phyloP scores from a whole-genome alignment of 2,113 vertebrate species.

The Eublepharis macularius region DNA sequence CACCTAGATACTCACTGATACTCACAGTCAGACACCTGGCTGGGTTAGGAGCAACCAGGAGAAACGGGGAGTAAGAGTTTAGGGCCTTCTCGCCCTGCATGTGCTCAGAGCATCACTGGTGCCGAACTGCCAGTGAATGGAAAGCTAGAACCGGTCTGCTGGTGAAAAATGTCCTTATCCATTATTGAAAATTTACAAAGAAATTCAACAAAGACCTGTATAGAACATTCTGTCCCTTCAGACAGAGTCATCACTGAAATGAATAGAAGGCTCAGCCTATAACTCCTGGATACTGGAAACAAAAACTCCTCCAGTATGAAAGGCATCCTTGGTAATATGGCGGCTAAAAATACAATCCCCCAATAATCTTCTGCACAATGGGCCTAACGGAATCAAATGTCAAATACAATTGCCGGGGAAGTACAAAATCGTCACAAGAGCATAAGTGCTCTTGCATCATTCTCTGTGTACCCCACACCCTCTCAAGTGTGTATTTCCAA shows the following conservation, averaged over 20 bases:
- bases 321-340: background rate
- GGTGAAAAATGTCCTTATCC: background rate
- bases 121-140: no score
- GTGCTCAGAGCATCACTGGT: no score
- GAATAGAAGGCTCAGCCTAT: background rate
- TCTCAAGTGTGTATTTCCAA: background rate
- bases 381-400: background rate
- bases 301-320: background rate
- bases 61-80: no score
- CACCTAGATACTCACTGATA: no score
- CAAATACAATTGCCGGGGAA: background rate
- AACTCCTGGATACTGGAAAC: conserved; percentile 10
- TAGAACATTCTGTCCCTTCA: background rate
- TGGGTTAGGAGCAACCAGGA: no score
- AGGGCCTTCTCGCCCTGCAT: no score
- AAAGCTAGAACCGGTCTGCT: no score
- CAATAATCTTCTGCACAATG: background rate
- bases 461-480: background rate
- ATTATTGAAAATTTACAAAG: background rate
- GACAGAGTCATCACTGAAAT: background rate
- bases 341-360: background rate
- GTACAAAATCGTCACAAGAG: background rate
- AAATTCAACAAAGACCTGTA: background rate
- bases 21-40: no score
- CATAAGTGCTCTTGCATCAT: background rate